A percentile compares a stretch with the other conserved stretches of the same genome.
Conservation (phyloP, 1,140 invertebrate genomes). For the Chlorops oryzae region DNA sequence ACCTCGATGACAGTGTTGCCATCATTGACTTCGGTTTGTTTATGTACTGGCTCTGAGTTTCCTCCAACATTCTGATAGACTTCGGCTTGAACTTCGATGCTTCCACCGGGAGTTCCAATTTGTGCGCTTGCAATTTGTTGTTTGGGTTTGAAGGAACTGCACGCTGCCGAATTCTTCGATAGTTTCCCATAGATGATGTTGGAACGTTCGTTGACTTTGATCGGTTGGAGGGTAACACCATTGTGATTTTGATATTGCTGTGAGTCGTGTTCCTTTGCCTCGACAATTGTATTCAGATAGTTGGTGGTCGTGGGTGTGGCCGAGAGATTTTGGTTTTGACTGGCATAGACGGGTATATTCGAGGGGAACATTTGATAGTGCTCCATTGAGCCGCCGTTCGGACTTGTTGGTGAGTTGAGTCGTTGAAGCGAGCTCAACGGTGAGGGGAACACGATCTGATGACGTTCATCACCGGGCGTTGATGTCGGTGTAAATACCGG, state of each 20-base stretch:
- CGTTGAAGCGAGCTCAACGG: conserved; percentile 34
- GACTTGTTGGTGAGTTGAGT: conserved; percentile 39
- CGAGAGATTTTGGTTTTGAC: conserved; percentile 29
- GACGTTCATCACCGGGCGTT: conserved; percentile 40
- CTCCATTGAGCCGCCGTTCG: conserved; percentile 20
- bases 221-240: conserved; percentile 42
- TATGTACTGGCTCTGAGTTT: conserved; percentile 9
- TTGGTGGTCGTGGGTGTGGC: conserved; percentile 32
- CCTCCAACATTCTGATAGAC: conserved; percentile 42
- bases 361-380: conserved; percentile 47
- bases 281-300: conserved; percentile 41
- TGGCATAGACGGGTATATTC: conserved; percentile 44
- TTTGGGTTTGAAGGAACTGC: conserved; percentile 44
- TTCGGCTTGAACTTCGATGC: conserved; percentile 38
- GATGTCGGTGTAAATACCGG: conserved; percentile 46
- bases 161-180: conserved; percentile 28
- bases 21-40: conserved; percentile 8
- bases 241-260: conserved; percentile 30
- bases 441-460: conserved; percentile 40
- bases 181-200: conserved; percentile 44
- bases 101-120: conserved; percentile 31
- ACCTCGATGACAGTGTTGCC: background rate
- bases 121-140: conserved; percentile 31
- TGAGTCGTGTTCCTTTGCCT: conserved; percentile 37
- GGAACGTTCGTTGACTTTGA: conserved; percentile 40